Evolutionary conservation across 1,140 invertebrate species (phyloP), one percentile per base, ranked within the genome.

Genomic region (Trigoniulus corallinus): DNA sequence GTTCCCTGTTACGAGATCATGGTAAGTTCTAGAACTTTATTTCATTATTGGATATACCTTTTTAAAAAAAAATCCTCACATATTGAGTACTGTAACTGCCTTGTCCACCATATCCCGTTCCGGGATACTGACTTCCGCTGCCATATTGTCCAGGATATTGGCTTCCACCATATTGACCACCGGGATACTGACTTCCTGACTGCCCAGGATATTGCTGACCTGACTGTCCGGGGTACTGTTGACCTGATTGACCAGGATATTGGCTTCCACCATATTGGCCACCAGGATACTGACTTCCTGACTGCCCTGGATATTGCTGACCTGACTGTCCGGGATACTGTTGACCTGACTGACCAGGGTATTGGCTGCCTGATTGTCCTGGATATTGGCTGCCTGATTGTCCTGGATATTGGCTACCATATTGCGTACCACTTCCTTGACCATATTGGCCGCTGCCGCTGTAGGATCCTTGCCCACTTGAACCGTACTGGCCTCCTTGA

Each of bases 121-220:
- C 4, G 4, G 7, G 29, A 7, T 4, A 7, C 4, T 44, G 4
- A 44, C 4, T 7, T 20, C 42, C 42, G 7, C 21, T 7, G 18
- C 42, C 42, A 44, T 44, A 44, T 20, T 44, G 42, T 44, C 42
- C 42, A 20, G 7, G 7, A 18, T 44, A 44, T 20, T 44, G 42
- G 18, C 7, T 44, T 44, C 42, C 42, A 7, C 42, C 42, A 44
- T 44, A 44, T 24, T 44, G 42, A 20, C 42, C 42, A 44, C 42
- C 42, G 12, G 42, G 21, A 24, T 44, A 44, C 42, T 44, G 42
- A 24, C 42, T 20, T 7, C 29, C 29, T 34, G 29, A 7, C 18
- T 44, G 42, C 12, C 42, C 42, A 7, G 42, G 21, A 44, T 20
- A 7, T 7, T 18, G 4, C 4, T 4, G 18, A 7, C 42, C 42